Conservation (phyloP, 2,797 vertebrate genomes). For the Schizopygopsis pylzovi region DNA sequence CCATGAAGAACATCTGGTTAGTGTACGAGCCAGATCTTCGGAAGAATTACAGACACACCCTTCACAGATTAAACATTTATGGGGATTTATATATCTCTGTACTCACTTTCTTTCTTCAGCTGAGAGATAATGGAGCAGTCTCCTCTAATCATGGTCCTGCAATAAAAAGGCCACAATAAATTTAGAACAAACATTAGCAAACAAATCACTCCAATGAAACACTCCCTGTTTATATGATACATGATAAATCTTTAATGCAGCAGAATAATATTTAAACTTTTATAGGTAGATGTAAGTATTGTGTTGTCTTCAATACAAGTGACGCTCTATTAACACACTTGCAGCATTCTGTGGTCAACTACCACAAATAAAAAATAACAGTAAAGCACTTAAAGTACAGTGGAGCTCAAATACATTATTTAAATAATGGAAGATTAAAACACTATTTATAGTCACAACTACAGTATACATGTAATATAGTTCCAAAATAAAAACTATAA, state of each 20-base stretch:
- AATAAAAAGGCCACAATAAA: constrained; percentile 11
- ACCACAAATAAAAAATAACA: neutral
- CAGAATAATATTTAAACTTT: neutral
- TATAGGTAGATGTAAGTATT: neutral
- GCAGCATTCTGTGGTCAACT: neutral
- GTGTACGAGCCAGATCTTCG: neutral
- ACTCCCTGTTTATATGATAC: neutral
- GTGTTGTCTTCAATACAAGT: neutral
- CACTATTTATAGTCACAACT: too few species aligned
- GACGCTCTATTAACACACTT: neutral
- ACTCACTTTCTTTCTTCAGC: constrained; percentile 89
- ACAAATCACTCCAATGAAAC: neutral
- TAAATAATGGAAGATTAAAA: too few species aligned
- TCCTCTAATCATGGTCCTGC: constrained; percentile 93
- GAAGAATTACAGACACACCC: neutral
- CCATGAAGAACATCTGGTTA: constrained; percentile 8
- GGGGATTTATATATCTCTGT: neutral
- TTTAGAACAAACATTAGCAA: neutral
- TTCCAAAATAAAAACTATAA: neutral
- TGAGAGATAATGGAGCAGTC: constrained; percentile 95
- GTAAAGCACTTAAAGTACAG: neutral
- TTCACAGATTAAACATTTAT: neutral
- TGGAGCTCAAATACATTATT: too few species aligned
- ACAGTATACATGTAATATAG: neutral
- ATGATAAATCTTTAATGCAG: neutral